Conservation (phyloP, 2,888 invertebrate species). For the Portevinia maculata region DNA sequence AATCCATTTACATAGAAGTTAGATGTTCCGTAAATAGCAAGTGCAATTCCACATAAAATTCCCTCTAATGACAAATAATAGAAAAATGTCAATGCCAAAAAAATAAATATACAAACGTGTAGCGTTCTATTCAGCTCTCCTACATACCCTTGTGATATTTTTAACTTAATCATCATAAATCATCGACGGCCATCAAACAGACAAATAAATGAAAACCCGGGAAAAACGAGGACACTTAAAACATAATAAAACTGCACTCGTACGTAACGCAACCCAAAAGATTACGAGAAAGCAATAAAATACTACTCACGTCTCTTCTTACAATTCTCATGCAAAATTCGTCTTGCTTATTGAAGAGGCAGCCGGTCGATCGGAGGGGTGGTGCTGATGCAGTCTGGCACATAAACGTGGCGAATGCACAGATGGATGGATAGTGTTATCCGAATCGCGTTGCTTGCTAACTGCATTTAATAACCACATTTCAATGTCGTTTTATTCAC, state of each 20-base stretch:
- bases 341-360: constrained; percentile 29
- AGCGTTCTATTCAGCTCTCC: constrained; percentile 1
- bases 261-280: constrained; percentile 57
- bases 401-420: constrained; percentile 44
- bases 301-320: constrained; percentile 48
- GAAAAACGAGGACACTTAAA: constrained; percentile 44
- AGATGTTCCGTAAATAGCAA: too few relatives aligned
- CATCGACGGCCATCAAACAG: constrained; percentile 55
- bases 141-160: constrained; percentile 17
- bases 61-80: constrained; percentile 2
- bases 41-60: too few relatives aligned
- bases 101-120: constrained; percentile 13
- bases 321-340: constrained; percentile 68
- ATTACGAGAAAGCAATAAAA: constrained; percentile 69
- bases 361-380: constrained; percentile 6
- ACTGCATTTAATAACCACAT: constrained; percentile 71
- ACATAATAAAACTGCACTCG: constrained; percentile 59
- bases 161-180: constrained; percentile 54
- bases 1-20: too few relatives aligned
- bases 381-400: constrained; percentile 24
- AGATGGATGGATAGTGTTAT: constrained; percentile 64
- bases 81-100: constrained; percentile 7
- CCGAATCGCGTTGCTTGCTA: constrained; percentile 60
- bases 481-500: constrained; percentile 65
- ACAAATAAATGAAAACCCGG: constrained; percentile 50